phyloP scores from a whole-genome alignment of 2,888 invertebrate genomes.

The Scaptomyza parva region DNA sequence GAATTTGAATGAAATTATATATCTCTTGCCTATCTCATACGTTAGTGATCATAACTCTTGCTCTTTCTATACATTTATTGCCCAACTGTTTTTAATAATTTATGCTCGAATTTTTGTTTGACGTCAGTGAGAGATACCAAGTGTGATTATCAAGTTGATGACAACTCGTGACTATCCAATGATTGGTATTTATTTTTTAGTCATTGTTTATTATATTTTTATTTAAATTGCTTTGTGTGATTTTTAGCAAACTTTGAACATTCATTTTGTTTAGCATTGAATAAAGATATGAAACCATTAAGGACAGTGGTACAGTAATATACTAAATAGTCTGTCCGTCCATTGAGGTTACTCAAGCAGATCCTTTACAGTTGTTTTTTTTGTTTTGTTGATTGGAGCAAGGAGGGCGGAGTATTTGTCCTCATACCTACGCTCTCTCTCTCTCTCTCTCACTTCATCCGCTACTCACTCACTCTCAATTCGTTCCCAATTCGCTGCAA shows the following conservation, averaged over 20 bases:
- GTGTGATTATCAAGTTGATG: conserved; percentile 39
- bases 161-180: conserved; percentile 31
- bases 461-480: conserved; percentile 2
- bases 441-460: neutral
- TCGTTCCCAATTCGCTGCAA: conserved; percentile 51
- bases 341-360: too few relatives aligned
- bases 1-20: too few relatives aligned
- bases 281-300: too few relatives aligned
- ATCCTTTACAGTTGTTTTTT: too few relatives aligned
- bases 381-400: too few relatives aligned
- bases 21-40: too few relatives aligned
- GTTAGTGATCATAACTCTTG: too few relatives aligned
- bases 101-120: conserved; percentile 47
- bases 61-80: conserved; percentile 3
- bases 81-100: conserved; percentile 31
- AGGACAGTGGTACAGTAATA: too few relatives aligned
- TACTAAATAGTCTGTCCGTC: too few relatives aligned
- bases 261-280: neutral
- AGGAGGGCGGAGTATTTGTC: too few relatives aligned
- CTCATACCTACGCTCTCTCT: neutral
- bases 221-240: conserved; percentile 14
- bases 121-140: conserved; percentile 38
- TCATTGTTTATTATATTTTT: conserved; percentile 24
- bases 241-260: conserved; percentile 28
- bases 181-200: conserved; percentile 28